phyloP scores from a whole-genome alignment of 35 echinoderm and acorn worm species.

The Patiria miniata region DNA sequence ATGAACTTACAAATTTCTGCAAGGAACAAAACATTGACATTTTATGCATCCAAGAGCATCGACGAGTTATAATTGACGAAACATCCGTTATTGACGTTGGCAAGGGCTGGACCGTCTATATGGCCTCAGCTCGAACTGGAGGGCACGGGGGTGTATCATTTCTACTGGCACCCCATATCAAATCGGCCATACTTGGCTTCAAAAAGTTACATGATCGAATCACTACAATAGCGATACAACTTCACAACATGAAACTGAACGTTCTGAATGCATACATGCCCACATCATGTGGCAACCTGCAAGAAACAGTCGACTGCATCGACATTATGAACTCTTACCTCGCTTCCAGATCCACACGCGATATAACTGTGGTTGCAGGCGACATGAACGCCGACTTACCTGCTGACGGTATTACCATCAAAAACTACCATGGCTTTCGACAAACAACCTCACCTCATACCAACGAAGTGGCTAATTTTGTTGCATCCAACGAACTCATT shows the following conservation, averaged over 20 bases:
- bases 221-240: not conserved
- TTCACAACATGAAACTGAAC: not conserved
- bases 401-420: not conserved
- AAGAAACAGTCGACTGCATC: not conserved
- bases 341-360: not conserved
- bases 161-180: not conserved
- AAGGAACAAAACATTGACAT: slow-evolving; percentile 4
- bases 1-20: not conserved
- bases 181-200: not conserved
- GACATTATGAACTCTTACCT: not conserved
- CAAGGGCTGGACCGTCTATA: not conserved
- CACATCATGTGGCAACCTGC: slow-evolving; percentile 1
- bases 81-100: not conserved
- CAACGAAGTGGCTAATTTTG: not conserved
- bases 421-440: slow-evolving; percentile 1
- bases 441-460: slow-evolving; percentile 1
- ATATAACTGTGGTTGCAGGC: slow-evolving; percentile 1
- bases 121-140: no score
- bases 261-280: not conserved
- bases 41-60: no score
- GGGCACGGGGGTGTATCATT: not conserved
- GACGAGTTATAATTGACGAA: no score
- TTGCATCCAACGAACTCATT: not conserved
- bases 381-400: not conserved
- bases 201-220: not conserved